These are phyloP conservation scores for Falcaria lacertinaria DNA, from an alignment of 2,888 invertebrate genomes.

Conservation along the genomic window DNA sequence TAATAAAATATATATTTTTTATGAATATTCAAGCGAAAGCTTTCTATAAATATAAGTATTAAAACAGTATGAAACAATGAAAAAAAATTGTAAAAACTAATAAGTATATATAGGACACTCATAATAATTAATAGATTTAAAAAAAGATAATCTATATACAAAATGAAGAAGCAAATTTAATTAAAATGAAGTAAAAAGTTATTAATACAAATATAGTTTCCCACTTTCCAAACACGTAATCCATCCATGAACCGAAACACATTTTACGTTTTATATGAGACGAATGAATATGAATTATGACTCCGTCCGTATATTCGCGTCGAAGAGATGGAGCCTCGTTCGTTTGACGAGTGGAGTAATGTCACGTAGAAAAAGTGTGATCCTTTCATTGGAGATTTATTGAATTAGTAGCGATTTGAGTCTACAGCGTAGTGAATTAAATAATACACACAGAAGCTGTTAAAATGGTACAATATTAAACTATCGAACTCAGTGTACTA, in stretches of 20 bases:
- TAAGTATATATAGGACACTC: no score
- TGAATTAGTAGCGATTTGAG: conserved; percentile 36
- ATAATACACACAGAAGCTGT: no score
- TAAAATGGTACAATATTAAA: no score
- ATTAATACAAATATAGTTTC: background rate
- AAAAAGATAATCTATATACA: no score
- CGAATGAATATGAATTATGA: conserved; percentile 60
- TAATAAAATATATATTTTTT: no score
- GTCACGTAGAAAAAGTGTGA: conserved; percentile 46
- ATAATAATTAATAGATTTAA: no score
- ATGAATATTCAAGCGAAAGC: no score
- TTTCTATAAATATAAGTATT: no score
- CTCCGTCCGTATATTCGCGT: conserved; percentile 43
- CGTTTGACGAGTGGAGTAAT: conserved; percentile 56
- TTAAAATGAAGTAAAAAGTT: background rate
- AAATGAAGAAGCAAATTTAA: no score
- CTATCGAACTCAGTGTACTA: no score
- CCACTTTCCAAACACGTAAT: conserved; percentile 11
- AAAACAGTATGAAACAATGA: no score
- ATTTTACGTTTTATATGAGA: conserved; percentile 63
- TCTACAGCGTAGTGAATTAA: conserved; percentile 13
- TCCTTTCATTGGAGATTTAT: conserved; percentile 51
- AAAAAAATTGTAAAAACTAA: no score
- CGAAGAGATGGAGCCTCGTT: conserved; percentile 43
- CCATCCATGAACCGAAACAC: conserved; percentile 23